A percentile compares a stretch with the other conserved stretches of the same genome.
Conservation (phyloP, 2,113 vertebrate species). For the Atrichornis clamosus region DNA sequence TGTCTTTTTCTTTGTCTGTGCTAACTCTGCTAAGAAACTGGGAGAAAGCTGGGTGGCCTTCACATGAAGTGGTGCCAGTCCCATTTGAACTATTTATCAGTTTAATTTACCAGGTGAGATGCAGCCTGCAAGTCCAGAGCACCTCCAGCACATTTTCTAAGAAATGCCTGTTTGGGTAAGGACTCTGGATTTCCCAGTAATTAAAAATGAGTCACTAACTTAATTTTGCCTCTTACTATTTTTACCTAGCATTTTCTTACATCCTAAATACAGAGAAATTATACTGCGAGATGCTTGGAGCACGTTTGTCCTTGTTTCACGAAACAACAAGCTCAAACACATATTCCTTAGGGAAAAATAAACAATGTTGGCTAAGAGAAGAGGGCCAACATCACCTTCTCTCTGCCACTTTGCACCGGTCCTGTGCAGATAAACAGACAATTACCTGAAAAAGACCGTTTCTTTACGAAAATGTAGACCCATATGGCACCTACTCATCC, state of each 20-base stretch:
- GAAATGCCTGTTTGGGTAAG: constrained; percentile 7
- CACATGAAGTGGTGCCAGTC: background rate
- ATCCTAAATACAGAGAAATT: background rate
- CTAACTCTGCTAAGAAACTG: background rate
- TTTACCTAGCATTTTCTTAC: background rate
- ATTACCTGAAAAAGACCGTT: background rate
- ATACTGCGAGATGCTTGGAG: background rate
- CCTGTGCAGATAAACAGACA: background rate
- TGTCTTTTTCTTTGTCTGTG: background rate
- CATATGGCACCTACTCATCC: background rate
- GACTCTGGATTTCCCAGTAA: background rate
- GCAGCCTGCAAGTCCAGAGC: background rate
- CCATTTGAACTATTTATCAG: background rate
- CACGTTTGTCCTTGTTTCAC: background rate
- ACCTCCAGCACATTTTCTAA: background rate
- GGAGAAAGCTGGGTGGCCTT: background rate
- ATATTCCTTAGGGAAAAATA: background rate
- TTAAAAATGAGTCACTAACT: constrained; percentile 34
- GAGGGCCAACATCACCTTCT: background rate
- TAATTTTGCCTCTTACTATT: background rate
- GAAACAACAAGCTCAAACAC: background rate
- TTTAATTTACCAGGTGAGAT: background rate
- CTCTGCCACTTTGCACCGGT: background rate
- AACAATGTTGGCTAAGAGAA: background rate
- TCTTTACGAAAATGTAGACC: background rate